These are phyloP conservation scores for Diceros bicornis DNA, from an alignment of 2,797 vertebrate genomes.

Conservation along the genomic window DNA sequence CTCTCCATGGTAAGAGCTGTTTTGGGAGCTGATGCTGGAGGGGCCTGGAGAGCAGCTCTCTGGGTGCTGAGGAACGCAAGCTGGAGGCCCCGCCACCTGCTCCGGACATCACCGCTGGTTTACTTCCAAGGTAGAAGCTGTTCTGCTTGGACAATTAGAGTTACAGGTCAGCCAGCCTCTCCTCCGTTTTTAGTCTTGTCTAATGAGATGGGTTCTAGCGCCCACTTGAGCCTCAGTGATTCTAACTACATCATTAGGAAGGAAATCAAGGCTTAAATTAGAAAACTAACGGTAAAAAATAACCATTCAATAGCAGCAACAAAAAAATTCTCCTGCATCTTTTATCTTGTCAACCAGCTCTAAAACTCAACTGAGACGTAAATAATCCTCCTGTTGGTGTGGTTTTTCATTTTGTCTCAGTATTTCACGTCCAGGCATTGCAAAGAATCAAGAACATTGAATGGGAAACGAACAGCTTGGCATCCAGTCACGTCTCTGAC, in stretches of 20 bases:
- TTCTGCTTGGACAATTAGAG: slow-evolving; percentile 64
- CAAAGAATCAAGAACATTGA: neutral
- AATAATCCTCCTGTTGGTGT: slow-evolving; percentile 1
- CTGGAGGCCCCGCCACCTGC: slow-evolving; percentile 70
- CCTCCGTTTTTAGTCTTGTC: slow-evolving; percentile 51
- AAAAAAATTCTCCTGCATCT: neutral
- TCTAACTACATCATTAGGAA: slow-evolving; percentile 75
- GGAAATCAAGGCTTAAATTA: slow-evolving; percentile 77
- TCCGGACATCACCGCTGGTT: slow-evolving; percentile 58
- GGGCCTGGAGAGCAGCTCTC: slow-evolving; percentile 66
- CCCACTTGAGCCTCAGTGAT: slow-evolving; percentile 69
- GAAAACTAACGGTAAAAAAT: slow-evolving; percentile 71
- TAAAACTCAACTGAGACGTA: neutral
- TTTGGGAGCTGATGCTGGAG: slow-evolving; percentile 65
- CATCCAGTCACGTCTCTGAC: neutral
- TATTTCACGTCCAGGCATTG: neutral
- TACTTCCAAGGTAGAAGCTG: neutral
- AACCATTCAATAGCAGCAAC: neutral
- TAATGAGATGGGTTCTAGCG: neutral
- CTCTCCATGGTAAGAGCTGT: slow-evolving; percentile 61
- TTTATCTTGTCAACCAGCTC: neutral
- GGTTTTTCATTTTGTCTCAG: neutral
- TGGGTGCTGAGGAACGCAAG: neutral
- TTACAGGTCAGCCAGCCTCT: neutral
- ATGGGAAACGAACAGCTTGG: neutral